Conservation (phyloP, 2,888 invertebrate species). For the Trichogramma evanescens region DNA sequence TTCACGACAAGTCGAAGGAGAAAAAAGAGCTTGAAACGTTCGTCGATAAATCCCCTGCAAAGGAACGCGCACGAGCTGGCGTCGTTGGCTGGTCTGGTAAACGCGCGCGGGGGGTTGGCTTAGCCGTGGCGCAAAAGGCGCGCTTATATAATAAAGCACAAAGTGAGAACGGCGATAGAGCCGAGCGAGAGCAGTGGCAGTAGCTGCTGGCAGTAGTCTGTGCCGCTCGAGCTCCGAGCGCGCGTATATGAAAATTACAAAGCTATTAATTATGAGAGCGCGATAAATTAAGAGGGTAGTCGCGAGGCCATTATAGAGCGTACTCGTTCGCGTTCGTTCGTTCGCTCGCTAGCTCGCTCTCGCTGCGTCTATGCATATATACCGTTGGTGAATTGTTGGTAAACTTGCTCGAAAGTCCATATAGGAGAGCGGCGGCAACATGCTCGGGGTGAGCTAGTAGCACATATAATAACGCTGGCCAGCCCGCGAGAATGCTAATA, state of each 20-base stretch:
- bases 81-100: background rate
- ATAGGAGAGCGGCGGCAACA: background rate
- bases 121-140: background rate
- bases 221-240: conserved; percentile 4
- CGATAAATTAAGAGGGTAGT: conserved; percentile 45
- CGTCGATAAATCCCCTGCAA: conserved; percentile 3
- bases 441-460: conserved; percentile 18
- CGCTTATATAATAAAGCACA: background rate
- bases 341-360: conserved; percentile 21
- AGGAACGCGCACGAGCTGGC: background rate
- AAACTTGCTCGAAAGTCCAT: conserved; percentile 36
- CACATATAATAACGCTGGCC: conserved; percentile 45
- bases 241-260: conserved; percentile 47
- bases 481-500: conserved; percentile 46
- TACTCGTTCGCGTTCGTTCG: conserved; percentile 24
- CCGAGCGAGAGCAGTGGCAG: background rate
- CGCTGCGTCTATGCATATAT: too few relatives aligned
- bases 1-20: too few relatives aligned
- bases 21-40: background rate
- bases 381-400: conserved; percentile 46
- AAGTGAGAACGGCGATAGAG: background rate
- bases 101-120: background rate
- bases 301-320: conserved; percentile 47
- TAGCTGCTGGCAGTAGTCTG: background rate
- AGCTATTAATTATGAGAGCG: conserved; percentile 47